Percentiles rank a stretch among this genome's conserved stretches.
Conservation (phyloP, 2,888 invertebrate species). For the Limnephilus lunatus region DNA sequence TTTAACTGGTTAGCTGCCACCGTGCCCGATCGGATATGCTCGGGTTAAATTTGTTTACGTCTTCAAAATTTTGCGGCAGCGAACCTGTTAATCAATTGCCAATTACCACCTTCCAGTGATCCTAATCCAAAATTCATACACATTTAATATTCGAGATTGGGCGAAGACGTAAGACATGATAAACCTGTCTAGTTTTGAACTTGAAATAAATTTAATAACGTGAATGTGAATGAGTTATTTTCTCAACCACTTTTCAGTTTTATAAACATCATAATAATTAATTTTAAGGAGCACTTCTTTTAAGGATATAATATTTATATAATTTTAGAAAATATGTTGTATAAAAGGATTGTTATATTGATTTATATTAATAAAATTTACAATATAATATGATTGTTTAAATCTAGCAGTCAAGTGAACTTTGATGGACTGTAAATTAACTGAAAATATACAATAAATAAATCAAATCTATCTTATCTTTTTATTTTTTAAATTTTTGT, state of each 20-base stretch:
- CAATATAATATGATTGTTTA: neutral
- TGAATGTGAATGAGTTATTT: neutral
- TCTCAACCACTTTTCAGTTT: neutral
- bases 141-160: neutral
- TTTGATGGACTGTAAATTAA: neutral
- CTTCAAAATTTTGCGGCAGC: too few relatives aligned
- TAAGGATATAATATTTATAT: neutral
- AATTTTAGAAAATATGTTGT: neutral
- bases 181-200: neutral
- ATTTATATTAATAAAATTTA: neutral
- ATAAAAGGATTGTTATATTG: neutral
- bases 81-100: too few relatives aligned
- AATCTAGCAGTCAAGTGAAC: neutral
- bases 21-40: too few relatives aligned
- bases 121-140: neutral
- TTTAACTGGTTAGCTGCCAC: neutral
- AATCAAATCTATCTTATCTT: neutral
- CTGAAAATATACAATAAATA: neutral
- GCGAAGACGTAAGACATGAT: neutral
- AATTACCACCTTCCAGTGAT: neutral
- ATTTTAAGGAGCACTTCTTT: neutral
- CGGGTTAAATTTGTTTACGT: too few relatives aligned
- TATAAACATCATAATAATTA: neutral
- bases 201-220: neutral
- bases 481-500: neutral